Base-by-base conservation (phyloP, 1,140 invertebrate species). In the Hypothenemus hampei region DNA sequence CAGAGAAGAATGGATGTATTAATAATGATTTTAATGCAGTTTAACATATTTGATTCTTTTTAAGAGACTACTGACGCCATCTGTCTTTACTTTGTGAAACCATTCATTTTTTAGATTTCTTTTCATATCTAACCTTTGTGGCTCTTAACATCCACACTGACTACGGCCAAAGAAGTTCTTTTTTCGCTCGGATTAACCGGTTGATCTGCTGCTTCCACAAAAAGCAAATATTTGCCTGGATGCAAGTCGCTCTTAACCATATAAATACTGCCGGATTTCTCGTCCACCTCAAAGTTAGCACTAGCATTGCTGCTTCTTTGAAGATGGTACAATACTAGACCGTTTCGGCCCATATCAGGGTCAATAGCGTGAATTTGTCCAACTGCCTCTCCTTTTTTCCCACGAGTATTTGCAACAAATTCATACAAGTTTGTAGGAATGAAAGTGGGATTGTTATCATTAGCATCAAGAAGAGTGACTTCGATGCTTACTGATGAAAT, bases 371-470 rank as follows among this genome's bases (percentile, higher is more conserved):
- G 79, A 0, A 87, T 81, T 71, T 81, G 81, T 0, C 88, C 86
- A 18, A 94, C 81, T 8, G 23, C 22, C 18, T 82, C 80, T 4
- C 83, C 83, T 19, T 81, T 67, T 52, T 80, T 77, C 1, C 81
- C 79, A 50, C 87, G 82, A 11, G 81, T 82, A 36, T 78, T 79
- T 0, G 89, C 77, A 23, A 80, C 76, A 53, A 92, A 85, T 55
- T 86, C 82, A 63, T 91, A 92, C 0, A 91, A 71, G 69, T 91
- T 91, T 35, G 80, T 84, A 1, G 88, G 87, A 10, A 89, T 76
- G 65, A 92, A 93, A 6, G 81, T 81, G 0, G 89, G 89, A 64
- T 89, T 91, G 64, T 92, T 92, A 55, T 92, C 89, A 69, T 92
- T 93, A 6, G 87, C 86, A 68, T 92, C 90, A 1, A 92, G 72